Conservation (phyloP, 2,888 invertebrate genomes). For the Caenorhabditis macrosperma region DNA sequence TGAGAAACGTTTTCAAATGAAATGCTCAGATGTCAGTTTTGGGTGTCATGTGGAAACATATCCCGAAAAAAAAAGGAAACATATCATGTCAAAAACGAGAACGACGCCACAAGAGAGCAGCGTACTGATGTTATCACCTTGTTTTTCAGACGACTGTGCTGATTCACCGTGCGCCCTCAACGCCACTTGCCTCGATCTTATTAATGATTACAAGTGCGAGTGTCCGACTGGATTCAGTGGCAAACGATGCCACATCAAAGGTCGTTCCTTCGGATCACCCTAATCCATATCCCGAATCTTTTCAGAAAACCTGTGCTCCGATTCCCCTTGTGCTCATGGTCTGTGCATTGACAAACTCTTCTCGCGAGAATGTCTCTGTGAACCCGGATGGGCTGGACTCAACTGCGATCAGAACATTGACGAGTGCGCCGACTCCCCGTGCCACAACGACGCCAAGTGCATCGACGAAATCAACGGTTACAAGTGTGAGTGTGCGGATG, state of each 20-base stretch:
- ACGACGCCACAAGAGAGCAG: too few species aligned
- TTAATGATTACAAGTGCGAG: conserved; percentile 93
- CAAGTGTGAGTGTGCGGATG: conserved; percentile 91
- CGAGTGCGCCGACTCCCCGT: conserved; percentile 91
- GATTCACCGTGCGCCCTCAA: conserved; percentile 90
- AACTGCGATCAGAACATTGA: conserved; percentile 84
- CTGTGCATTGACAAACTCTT: conserved; percentile 94
- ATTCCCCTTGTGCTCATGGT: conserved; percentile 86
- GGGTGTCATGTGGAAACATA: too few species aligned
- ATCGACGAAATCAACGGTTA: conserved; percentile 86
- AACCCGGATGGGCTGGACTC: conserved; percentile 64
- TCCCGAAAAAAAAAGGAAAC: too few species aligned
- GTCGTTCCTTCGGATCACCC: too few species aligned
- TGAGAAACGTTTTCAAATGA: too few species aligned
- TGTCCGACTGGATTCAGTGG: conserved; percentile 96
- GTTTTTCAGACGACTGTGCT: conserved; percentile 88
- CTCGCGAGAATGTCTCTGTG: conserved; percentile 80
- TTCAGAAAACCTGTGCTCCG: conserved; percentile 88
- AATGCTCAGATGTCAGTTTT: too few species aligned
- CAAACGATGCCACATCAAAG: conserved; percentile 94
- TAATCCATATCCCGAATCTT: too few species aligned
- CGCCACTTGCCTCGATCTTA: conserved; percentile 93
- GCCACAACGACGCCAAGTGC: conserved; percentile 93
- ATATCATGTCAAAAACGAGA: too few species aligned
- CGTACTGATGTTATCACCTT: too few species aligned